Evolutionary conservation across 2,113 vertebrate genomes (phyloP).

Genomic region (Chaetops frenatus): DNA sequence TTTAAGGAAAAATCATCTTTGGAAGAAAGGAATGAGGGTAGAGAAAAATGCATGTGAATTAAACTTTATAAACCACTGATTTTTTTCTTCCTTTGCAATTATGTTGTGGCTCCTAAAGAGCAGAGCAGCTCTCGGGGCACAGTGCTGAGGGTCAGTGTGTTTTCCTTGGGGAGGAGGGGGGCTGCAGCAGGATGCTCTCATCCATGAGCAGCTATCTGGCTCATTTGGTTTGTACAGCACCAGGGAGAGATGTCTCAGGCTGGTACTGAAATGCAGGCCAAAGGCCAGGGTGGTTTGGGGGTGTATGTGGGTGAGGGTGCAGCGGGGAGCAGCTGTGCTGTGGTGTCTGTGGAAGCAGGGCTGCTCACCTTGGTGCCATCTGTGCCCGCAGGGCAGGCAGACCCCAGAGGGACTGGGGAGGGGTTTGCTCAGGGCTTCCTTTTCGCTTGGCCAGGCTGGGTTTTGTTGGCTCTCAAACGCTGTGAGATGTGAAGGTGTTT

Average conservation of each 20-base stretch:
- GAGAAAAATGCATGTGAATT: background rate
- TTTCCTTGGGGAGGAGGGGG: background rate
- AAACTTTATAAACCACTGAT: background rate
- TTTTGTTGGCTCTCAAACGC: background rate
- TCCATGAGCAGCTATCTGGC: background rate
- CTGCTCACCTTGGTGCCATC: background rate
- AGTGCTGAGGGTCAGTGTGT: background rate
- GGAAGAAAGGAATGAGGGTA: background rate
- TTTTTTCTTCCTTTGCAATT: background rate
- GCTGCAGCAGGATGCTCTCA: background rate
- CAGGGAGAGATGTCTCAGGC: background rate
- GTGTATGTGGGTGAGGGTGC: background rate
- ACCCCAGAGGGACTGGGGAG: background rate
- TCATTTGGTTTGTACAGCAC: background rate
- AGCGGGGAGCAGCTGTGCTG: background rate
- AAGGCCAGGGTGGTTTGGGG: background rate
- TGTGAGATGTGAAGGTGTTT: background rate
- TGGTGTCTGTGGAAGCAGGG: background rate
- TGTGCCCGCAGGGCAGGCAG: background rate
- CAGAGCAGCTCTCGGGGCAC: background rate
- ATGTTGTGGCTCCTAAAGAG: accelerated
- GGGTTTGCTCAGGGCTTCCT: background rate
- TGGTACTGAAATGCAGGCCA: background rate
- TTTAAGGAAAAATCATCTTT: background rate
- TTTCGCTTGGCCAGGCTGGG: accelerated